phyloP scores from a whole-genome alignment of 2,113 vertebrate species.

The Rhabdornis inornatus region DNA sequence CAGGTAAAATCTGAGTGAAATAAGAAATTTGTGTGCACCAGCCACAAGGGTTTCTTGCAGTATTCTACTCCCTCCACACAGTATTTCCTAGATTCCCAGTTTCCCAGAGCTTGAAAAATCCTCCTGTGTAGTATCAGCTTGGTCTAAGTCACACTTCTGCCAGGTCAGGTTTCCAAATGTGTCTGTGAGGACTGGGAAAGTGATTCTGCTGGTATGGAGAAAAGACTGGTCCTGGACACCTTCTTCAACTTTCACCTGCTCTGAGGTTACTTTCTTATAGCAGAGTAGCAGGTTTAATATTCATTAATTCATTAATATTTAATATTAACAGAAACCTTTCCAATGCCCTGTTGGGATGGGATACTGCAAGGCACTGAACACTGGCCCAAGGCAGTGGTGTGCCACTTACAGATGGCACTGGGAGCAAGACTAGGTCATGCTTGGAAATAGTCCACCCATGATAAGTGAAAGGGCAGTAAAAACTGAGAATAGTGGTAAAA shows the following conservation, averaged over 20 bases:
- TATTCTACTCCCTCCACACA: too few species aligned
- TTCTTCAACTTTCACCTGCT: neutral
- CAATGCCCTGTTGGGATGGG: rapidly evolving
- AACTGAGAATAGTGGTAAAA: neutral
- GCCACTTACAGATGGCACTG: neutral
- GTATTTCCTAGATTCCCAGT: neutral
- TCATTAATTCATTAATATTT: neutral
- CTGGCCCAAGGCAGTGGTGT: neutral
- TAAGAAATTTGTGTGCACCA: neutral
- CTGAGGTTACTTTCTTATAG: neutral
- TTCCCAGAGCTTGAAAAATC: neutral
- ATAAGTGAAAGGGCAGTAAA: neutral
- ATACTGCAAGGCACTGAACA: neutral
- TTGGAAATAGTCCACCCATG: neutral
- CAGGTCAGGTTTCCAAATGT: neutral
- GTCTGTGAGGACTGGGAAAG: neutral
- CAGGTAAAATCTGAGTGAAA: neutral
- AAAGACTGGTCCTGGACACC: neutral
- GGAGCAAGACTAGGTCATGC: neutral
- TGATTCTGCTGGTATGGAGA: neutral
- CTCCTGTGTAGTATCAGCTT: neutral
- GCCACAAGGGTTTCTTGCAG: neutral
- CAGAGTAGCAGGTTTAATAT: neutral
- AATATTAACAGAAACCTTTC: neutral
- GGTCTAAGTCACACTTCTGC: neutral